phyloP scores from a whole-genome alignment of 2,797 vertebrate genomes.

The Melanotaenia maccullochi region DNA sequence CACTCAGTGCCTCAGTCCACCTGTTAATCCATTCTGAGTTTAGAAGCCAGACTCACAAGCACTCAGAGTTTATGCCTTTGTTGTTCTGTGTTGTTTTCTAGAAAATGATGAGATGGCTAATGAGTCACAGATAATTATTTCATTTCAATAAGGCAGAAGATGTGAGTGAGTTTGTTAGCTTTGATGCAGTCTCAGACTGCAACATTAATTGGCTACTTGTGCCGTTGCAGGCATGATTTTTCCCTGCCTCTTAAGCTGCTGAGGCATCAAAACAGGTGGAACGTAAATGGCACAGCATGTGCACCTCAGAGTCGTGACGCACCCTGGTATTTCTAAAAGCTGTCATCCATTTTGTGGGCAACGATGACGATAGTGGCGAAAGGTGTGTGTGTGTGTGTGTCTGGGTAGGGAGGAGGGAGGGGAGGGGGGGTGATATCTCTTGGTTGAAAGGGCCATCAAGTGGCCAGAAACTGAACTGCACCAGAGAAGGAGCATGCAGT shows the following conservation, averaged over 20 bases:
- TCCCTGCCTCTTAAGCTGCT: constrained; percentile 72
- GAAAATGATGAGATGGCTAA: constrained; percentile 45
- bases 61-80: constrained; percentile 18
- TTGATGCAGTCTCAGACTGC: constrained; percentile 49
- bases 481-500: constrained; percentile 3
- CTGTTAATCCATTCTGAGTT: constrained; percentile 7
- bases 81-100: constrained; percentile 28
- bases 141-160: constrained; percentile 35
- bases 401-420: no score
- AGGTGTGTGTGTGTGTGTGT: constrained; percentile 10
- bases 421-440: constrained; percentile 51
- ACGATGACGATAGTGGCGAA: constrained; percentile 74
- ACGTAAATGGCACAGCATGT: constrained; percentile 82
- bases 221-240: constrained; percentile 55
- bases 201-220: constrained; percentile 49
- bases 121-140: constrained; percentile 46
- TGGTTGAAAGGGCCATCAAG: constrained; percentile 82
- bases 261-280: constrained; percentile 83
- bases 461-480: constrained; percentile 74
- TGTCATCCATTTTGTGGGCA: constrained; percentile 88
- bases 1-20: background rate
- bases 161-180: constrained; percentile 45
- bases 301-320: constrained; percentile 84
- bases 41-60: constrained; percentile 2
- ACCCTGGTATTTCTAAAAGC: constrained; percentile 84